Percentiles rank a stretch among this genome's conserved stretches.
Evolutionary conservation across 1,140 invertebrate genomes (phyloP).

Genomic region (Zaprionus ghesquierei): DNA sequence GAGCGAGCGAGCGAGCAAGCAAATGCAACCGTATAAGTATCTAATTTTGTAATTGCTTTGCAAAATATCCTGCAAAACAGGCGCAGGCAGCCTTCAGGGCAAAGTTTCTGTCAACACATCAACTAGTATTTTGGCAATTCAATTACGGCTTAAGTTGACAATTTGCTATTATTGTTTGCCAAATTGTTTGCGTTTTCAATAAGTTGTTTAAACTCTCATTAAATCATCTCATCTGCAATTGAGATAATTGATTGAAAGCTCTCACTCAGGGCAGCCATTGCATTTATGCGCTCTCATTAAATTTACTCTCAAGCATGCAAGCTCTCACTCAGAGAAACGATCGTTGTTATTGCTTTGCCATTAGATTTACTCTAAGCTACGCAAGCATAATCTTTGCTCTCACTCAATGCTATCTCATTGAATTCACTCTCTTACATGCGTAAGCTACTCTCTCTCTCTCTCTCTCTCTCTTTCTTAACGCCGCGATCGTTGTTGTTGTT

Average conservation of each 20-base stretch:
- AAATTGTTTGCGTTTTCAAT: no score
- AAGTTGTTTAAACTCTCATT: neutral
- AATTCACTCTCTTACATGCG: neutral
- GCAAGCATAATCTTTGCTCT: no score
- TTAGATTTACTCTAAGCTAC: no score
- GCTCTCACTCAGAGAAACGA: neutral
- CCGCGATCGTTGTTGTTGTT: neutral
- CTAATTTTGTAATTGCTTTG: constrained; percentile 28
- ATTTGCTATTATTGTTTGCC: neutral
- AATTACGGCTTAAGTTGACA: neutral
- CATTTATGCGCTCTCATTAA: neutral
- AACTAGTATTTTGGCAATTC: constrained; percentile 21
- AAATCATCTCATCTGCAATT: neutral
- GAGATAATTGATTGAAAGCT: neutral
- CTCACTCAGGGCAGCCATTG: neutral
- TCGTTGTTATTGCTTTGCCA: neutral
- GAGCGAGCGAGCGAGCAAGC: neutral
- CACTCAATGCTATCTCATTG: neutral
- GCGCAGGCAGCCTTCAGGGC: neutral
- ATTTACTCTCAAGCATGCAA: neutral
- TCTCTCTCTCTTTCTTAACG: no score
- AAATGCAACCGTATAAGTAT: neutral
- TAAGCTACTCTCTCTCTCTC: neutral
- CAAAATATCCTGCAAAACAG: constrained; percentile 2
- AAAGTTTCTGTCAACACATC: neutral